These are phyloP conservation scores for Steatornis caripensis DNA, from an alignment of 2,113 vertebrate genomes.

Conservation along the genomic window DNA sequence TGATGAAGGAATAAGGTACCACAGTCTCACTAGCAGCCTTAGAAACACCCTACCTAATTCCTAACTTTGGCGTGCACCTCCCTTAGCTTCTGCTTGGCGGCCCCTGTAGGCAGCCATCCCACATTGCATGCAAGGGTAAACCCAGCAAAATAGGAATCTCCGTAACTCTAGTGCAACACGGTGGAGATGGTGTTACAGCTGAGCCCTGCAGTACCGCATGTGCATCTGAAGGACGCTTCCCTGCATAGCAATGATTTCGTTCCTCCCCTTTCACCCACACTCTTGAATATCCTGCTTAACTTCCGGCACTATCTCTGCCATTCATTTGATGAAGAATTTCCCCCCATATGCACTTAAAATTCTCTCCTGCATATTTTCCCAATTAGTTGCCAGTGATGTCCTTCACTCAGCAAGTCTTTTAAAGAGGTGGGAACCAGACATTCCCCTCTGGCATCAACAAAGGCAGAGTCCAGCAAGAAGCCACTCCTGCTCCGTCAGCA, in stretches of 20 bases:
- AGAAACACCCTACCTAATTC: not conserved
- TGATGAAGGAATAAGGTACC: not conserved
- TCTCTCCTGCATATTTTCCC: not conserved
- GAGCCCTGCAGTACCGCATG: not conserved
- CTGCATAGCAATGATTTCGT: not conserved
- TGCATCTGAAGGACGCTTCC: not conserved
- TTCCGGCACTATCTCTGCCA: not conserved
- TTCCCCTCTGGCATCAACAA: slow-evolving; percentile 35
- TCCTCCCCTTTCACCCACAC: accelerated
- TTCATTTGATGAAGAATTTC: not conserved
- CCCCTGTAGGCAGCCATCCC: too few relatives aligned
- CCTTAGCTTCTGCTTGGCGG: not conserved
- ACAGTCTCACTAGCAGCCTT: not conserved
- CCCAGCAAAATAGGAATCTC: not conserved
- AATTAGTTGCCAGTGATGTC: not conserved
- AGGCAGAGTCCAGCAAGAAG: slow-evolving; percentile 39
- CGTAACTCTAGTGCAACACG: not conserved
- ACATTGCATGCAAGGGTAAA: not conserved
- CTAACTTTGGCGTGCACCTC: not conserved
- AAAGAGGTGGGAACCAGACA: not conserved
- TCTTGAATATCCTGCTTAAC: not conserved
- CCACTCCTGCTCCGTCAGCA: not conserved
- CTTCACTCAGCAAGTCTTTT: not conserved
- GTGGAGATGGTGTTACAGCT: not conserved
- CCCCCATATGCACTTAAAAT: not conserved